Evolutionary conservation across 2,113 vertebrate genomes (phyloP), one percentile per base, ranked within the genome.

Genomic region (Oryctolagus cuniculus): DNA sequence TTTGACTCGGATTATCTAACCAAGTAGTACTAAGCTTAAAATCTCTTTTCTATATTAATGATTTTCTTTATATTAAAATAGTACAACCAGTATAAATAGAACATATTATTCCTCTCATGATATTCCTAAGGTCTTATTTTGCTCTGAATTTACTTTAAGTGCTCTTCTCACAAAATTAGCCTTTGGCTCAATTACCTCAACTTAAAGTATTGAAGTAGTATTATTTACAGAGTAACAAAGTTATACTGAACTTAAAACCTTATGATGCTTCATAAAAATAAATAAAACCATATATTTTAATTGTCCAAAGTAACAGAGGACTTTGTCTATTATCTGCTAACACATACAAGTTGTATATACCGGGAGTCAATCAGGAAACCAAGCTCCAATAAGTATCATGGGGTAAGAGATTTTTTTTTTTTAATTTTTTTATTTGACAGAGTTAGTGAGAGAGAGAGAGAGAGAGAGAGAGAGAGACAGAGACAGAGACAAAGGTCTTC

Each of bases 1-100:
- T 87, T 78, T 36, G 85, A 81, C 15, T 25, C 73, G 19, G 79
- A 16, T 89, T 90, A 73, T 58, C 79, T 80, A 88, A 89, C 79
- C 22, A 66, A 58, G 13, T 67, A 80, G 90, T n/a, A 3, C 58
- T 69, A 85, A 80, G 1, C 27, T 74, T 44, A 92, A 93, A 67
- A 44, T 88, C 55, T 86, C 5, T 17, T 61, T 90, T 88, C 72
- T 75, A 70, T 58, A 36, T 49, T 87, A 85, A 70, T 19, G 5
- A 55, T 85, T 79, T 90, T 69, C 49, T 82, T 15, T 77, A 67
- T 66, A 72, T 67, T 80, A 31, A 4, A 82, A 31, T 55, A 84
- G 11, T 31, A 2, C 63, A 86, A 79, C 13, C 69, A 93, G 44
- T 34, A 2, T 63, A 89, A 79, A 22, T 69, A 93, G 44, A 66